phyloP scores from a whole-genome alignment of 2,888 invertebrate species.

The Thysanoteuthis rhombus region DNA sequence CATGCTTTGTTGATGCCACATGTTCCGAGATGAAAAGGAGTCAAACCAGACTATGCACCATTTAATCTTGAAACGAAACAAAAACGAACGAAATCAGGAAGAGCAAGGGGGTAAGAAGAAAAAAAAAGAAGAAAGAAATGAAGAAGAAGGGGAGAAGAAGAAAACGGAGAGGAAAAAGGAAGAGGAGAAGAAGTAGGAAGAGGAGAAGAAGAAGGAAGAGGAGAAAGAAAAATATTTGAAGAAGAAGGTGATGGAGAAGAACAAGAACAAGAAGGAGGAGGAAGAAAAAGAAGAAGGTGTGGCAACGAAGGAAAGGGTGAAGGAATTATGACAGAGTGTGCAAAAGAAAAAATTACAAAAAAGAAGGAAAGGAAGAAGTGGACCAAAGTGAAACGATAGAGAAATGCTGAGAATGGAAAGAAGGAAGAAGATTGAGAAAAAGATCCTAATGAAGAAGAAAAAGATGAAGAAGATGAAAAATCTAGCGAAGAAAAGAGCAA shows the following conservation, averaged over 20 bases:
- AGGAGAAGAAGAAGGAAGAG: neutral
- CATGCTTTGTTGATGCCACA: conserved; percentile 12
- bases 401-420: neutral
- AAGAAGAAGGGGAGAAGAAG: neutral
- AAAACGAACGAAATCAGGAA: neutral
- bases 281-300: neutral
- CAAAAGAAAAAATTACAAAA: neutral
- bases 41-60: neutral
- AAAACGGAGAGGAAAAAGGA: neutral
- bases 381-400: neutral
- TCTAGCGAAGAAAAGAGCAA: no score
- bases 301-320: neutral
- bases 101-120: neutral
- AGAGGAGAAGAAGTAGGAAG: neutral
- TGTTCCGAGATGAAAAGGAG: neutral
- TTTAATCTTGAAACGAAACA: neutral
- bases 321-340: no score
- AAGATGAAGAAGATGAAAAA: neutral
- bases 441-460: neutral
- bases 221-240: neutral
- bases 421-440: neutral
- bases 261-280: neutral
- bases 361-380: neutral
- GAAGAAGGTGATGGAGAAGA: neutral
- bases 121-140: neutral